Conservation (phyloP, 2,797 vertebrate genomes). For the Trachops cirrhosus region DNA sequence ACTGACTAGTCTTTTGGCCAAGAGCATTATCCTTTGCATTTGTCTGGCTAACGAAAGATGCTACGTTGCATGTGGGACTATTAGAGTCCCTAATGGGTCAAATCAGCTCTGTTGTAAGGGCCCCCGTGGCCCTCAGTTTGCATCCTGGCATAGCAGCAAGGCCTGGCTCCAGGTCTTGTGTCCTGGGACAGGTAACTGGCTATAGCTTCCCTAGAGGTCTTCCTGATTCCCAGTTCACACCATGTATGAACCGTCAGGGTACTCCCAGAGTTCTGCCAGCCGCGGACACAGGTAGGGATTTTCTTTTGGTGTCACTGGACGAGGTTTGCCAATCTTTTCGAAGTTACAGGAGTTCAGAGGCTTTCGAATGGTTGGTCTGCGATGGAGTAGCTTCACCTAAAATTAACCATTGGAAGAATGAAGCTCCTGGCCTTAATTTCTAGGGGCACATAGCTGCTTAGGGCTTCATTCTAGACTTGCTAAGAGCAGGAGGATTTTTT, state of each 20-base stretch:
- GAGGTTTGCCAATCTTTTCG: neutral
- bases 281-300: neutral
- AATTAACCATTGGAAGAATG: neutral
- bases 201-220: neutral
- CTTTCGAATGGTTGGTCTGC: neutral
- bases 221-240: neutral
- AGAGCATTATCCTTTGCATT: slow-evolving; percentile 5
- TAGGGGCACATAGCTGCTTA: neutral
- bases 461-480: neutral
- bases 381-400: neutral
- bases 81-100: slow-evolving; percentile 36
- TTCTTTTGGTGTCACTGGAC: neutral
- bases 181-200: neutral
- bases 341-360: neutral
- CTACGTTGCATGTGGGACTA: slow-evolving; percentile 18
- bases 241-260: neutral
- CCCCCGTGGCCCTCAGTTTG: neutral
- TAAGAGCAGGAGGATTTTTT: neutral
- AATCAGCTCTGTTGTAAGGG: slow-evolving; percentile 31
- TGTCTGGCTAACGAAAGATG: slow-evolving; percentile 36
- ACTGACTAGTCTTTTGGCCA: slow-evolving; percentile 16
- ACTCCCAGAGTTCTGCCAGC: neutral
- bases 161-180: neutral
- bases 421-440: neutral
- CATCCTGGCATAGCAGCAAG: slow-evolving; percentile 1